Conservation (phyloP, 2,888 invertebrate species). For the Dilophus febrilis region DNA sequence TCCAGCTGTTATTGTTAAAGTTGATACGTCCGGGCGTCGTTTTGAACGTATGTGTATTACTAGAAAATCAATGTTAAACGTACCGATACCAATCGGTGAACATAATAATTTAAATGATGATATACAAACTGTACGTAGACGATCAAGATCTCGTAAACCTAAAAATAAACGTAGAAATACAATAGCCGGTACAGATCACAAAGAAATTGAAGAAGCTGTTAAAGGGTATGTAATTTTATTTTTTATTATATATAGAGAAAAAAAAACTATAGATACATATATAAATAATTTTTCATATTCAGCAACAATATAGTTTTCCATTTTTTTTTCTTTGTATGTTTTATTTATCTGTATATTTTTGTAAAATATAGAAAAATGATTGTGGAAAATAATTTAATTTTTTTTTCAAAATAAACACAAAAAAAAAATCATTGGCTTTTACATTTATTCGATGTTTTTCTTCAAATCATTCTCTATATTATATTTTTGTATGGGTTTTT, state of each 20-base stretch:
- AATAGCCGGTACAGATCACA: conserved; percentile 77
- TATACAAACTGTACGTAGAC: conserved; percentile 47
- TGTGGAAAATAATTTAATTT: too few species aligned
- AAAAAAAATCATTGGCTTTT: too few species aligned
- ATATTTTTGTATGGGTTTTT: too few species aligned
- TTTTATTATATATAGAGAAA: too few species aligned
- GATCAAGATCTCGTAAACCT: conserved; percentile 55
- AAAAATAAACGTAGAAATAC: conserved; percentile 77
- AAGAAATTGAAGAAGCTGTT: conserved; percentile 72
- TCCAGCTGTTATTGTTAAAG: conserved; percentile 72
- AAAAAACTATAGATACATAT: too few species aligned
- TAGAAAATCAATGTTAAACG: conserved; percentile 58
- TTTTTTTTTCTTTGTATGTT: background rate
- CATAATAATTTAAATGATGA: conserved; percentile 29
- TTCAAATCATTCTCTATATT: too few species aligned
- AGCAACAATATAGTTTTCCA: conserved; percentile 1
- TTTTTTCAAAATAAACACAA: too few species aligned
- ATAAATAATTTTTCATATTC: too few species aligned
- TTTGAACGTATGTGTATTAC: conserved; percentile 81
- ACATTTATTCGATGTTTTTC: too few species aligned
- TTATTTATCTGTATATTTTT: background rate
- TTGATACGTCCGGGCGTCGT: conserved; percentile 74
- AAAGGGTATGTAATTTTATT: conserved; percentile 48
- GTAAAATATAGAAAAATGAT: background rate
- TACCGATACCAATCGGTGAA: conserved; percentile 15